Conservation (phyloP, 2,888 invertebrate species). For the Drosophila vallismaia region DNA sequence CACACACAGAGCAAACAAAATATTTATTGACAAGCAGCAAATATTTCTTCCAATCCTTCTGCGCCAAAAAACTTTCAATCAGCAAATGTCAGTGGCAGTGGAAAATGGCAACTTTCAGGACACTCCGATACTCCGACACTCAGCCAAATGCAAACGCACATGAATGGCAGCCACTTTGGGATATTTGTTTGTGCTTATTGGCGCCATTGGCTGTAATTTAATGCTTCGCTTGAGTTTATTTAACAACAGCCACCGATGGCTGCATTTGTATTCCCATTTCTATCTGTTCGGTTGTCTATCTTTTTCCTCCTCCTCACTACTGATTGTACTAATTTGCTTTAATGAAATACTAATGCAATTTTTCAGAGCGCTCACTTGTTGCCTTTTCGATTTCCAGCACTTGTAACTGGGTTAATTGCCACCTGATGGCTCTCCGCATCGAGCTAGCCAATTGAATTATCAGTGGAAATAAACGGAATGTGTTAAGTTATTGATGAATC, state of each 20-base stretch:
- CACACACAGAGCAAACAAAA: constrained; percentile 17
- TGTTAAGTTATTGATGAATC: constrained; percentile 24
- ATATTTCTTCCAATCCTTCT: constrained; percentile 46
- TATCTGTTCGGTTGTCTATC: constrained; percentile 2
- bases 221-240: constrained; percentile 74
- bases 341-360: constrained; percentile 70
- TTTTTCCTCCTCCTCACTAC: background rate
- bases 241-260: constrained; percentile 55
- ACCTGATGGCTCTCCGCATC: constrained; percentile 25
- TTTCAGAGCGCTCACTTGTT: constrained; percentile 56
- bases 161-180: constrained; percentile 24
- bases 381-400: constrained; percentile 33
- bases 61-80: constrained; percentile 45
- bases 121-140: constrained; percentile 7
- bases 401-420: constrained; percentile 64
- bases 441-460: constrained; percentile 40
- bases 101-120: constrained; percentile 13
- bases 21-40: constrained; percentile 59
- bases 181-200: constrained; percentile 46
- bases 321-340: constrained; percentile 55
- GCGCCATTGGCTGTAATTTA: constrained; percentile 72
- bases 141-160: constrained; percentile 9
- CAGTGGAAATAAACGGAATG: constrained; percentile 20
- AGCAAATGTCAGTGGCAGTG: constrained; percentile 27
- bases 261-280: constrained; percentile 3